phyloP scores from a whole-genome alignment of 2,797 vertebrate genomes.

The Ctenopoma kingsleyae region DNA sequence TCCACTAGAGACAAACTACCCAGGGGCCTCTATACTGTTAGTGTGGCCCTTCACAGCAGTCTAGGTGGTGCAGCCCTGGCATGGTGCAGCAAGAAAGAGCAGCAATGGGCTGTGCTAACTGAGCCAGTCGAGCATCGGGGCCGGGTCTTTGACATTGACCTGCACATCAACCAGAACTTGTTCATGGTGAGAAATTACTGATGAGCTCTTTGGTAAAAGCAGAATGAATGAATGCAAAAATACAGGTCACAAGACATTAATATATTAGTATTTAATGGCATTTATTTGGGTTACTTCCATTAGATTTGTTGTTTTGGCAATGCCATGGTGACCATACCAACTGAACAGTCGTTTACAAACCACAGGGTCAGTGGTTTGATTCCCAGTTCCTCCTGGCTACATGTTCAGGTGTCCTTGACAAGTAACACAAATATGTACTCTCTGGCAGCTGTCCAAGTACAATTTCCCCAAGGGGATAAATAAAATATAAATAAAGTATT shows the following conservation, averaged over 20 bases:
- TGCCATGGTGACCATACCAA: too few relatives aligned
- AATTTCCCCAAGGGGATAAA: too few relatives aligned
- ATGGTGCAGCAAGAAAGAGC: slow-evolving; percentile 70
- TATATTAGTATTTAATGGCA: too few relatives aligned
- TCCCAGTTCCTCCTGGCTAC: too few relatives aligned
- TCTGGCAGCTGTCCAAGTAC: too few relatives aligned
- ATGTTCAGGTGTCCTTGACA: too few relatives aligned
- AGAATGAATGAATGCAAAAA: background rate
- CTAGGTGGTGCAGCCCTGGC: slow-evolving; percentile 82
- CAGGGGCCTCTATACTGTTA: slow-evolving; percentile 87
- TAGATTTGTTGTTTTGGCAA: too few relatives aligned
- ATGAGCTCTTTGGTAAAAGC: background rate
- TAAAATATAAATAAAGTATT: too few relatives aligned
- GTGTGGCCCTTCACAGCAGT: slow-evolving; percentile 83
- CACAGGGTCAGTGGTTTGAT: too few relatives aligned
- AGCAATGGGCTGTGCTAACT: slow-evolving; percentile 74
- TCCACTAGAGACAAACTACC: slow-evolving; percentile 92
- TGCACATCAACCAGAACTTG: slow-evolving; percentile 89
- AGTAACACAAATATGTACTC: too few relatives aligned
- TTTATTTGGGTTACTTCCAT: too few relatives aligned
- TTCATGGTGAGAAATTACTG: slow-evolving; percentile 83
- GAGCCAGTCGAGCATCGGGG: slow-evolving; percentile 84
- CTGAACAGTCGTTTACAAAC: too few relatives aligned
- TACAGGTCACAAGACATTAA: background rate
- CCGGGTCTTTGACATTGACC: slow-evolving; percentile 86